phyloP scores from a whole-genome alignment of 1,140 invertebrate species.

The Caenorhabditis tropicalis region DNA sequence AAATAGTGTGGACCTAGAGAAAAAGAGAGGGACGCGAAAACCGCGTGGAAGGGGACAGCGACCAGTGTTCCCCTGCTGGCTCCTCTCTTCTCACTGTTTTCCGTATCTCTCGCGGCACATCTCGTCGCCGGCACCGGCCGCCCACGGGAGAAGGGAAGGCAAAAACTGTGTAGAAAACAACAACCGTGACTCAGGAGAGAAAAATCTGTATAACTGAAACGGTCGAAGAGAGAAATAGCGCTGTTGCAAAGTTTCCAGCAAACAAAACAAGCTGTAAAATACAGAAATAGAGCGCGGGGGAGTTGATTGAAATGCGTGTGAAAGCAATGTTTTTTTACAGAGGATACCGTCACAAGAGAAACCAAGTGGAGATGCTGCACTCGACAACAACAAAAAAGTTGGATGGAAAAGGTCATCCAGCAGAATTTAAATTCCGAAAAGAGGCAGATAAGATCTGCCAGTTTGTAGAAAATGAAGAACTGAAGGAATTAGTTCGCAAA shows the following conservation, averaged over 20 bases:
- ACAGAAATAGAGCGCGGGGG: neutral
- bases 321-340: neutral
- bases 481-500: too few species aligned
- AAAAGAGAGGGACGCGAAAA: neutral
- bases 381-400: too few species aligned
- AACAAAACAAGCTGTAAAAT: neutral
- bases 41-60: neutral
- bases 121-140: neutral
- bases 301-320: neutral
- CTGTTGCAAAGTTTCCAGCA: neutral
- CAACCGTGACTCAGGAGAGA: neutral
- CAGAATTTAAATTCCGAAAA: too few species aligned
- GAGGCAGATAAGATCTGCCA: too few species aligned
- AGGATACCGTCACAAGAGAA: neutral
- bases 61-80: neutral
- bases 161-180: slow-evolving; percentile 24
- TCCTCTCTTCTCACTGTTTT: slow-evolving; percentile 6
- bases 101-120: slow-evolving; percentile 14
- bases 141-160: neutral
- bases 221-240: neutral
- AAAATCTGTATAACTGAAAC: neutral
- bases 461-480: too few species aligned
- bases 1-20: slow-evolving; percentile 28
- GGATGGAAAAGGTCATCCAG: too few species aligned
- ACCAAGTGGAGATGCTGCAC: too few species aligned